Evolutionary conservation across 1,140 invertebrate genomes (phyloP).

Genomic region (Papilio dardanus): DNA sequence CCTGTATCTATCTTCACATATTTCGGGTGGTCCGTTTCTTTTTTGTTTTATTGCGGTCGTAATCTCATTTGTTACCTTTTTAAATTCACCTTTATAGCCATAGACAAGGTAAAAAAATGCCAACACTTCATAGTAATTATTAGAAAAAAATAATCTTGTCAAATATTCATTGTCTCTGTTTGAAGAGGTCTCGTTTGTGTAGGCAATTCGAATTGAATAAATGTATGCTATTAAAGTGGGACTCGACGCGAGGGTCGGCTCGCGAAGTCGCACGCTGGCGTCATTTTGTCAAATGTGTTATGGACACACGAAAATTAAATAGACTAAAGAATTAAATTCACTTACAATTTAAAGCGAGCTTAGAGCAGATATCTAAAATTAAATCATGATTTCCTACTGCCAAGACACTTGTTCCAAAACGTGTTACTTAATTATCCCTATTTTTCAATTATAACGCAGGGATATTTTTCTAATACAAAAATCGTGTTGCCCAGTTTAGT

Average conservation of each 20-base stretch:
- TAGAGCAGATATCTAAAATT: not conserved
- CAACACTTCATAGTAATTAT: slow-evolving; percentile 42
- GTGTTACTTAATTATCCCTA: too few relatives aligned
- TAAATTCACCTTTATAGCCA: slow-evolving; percentile 42
- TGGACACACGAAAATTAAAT: slow-evolving; percentile 15
- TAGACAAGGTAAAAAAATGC: slow-evolving; percentile 40
- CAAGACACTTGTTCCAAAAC: not conserved
- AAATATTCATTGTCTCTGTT: slow-evolving; percentile 41
- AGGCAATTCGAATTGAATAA: slow-evolving; percentile 31
- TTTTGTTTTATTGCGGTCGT: slow-evolving; percentile 46
- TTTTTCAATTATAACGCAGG: too few relatives aligned
- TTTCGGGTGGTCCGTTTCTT: slow-evolving; percentile 49
- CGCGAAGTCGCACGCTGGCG: slow-evolving; percentile 10
- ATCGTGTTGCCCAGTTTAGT: too few relatives aligned
- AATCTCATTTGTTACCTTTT: slow-evolving; percentile 45
- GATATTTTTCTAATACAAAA: too few relatives aligned
- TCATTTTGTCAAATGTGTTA: slow-evolving; percentile 16
- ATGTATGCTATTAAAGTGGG: slow-evolving; percentile 29
- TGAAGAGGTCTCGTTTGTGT: slow-evolving; percentile 25
- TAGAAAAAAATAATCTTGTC: slow-evolving; percentile 41
- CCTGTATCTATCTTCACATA: slow-evolving; percentile 44
- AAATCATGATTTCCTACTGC: not conserved
- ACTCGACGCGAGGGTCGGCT: slow-evolving; percentile 1
- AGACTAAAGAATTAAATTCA: not conserved
- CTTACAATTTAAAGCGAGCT: not conserved